Base-by-base conservation (phyloP, 64 coral and sea anemone genomes). In the Cladopsammia gracilis region DNA sequence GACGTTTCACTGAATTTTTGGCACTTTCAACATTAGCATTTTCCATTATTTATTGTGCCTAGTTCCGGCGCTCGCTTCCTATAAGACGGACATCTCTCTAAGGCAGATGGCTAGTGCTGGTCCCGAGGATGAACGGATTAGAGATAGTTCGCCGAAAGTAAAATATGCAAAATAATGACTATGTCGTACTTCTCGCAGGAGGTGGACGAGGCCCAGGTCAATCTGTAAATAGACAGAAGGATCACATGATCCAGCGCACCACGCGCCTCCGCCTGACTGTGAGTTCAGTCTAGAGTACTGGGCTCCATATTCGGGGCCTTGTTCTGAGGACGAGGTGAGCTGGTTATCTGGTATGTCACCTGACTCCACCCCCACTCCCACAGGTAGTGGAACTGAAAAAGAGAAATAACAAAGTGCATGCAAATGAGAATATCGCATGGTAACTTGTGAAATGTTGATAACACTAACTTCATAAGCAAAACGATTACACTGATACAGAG, bases 181-280 rank as follows among this genome's bases (percentile, higher is more conserved):
- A 10, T 11, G 7, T 25, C 22, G 15, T 90, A 90, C 88, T 74
- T 90, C 76, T 48, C 8, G 34, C 22, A 90, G 78, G 46, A 46
- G 14, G 34, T 48, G 59, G 18, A 60, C 58, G 11, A 62, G 46
- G 24, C 88, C 75, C 4, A 90, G 48, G 73, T 77, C 88, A 65
- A 90, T 79, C 75, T 90, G 88, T 22, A 90, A 52, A 79, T 70
- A 90, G 0, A 26, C 23, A 10, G 62, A 48, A 7, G 88, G 45
- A 68, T 77, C 72, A 90, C 88, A 90, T 18, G 62, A 23, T 22
- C 24, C 70, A 23, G 76, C 88, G 26, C 88, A 90, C 88, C 88
- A 90, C 4, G 45, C 75, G 15, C 64, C 75, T 52, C 76, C 88
- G 1, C 25, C 88, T 16, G n/a, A 23, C 48, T 49, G 18, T 78